Evolutionary conservation across 1,140 invertebrate species (phyloP).

Genomic region (Dendrolimus punctatus): DNA sequence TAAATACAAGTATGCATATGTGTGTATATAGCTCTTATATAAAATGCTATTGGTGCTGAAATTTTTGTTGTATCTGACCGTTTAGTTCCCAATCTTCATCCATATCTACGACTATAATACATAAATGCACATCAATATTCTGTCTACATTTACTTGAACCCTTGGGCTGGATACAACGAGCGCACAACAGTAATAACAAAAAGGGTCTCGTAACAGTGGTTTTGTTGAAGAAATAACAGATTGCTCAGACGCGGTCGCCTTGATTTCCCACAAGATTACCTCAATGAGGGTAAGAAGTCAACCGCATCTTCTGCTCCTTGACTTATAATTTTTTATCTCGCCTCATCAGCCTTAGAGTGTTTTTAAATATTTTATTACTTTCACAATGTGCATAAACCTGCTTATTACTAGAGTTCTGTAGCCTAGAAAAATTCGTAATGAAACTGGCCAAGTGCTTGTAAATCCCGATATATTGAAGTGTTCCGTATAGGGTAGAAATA

Average conservation of each 20-base stretch:
- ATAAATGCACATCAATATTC: conserved; percentile 17
- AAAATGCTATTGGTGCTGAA: too few species aligned
- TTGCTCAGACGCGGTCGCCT: conserved; percentile 37
- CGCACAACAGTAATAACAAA: conserved; percentile 5
- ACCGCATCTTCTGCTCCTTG: conserved; percentile 25
- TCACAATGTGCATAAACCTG: too few species aligned
- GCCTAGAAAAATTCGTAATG: too few species aligned
- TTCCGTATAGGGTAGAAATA: too few species aligned
- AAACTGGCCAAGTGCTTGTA: too few species aligned
- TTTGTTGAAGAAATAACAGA: conserved; percentile 37
- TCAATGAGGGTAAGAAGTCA: conserved; percentile 48
- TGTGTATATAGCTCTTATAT: too few species aligned
- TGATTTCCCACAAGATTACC: conserved; percentile 64
- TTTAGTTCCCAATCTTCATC: too few species aligned
- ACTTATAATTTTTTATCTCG: conserved; percentile 39
- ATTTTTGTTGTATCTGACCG: too few species aligned
- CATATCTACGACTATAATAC: not conserved
- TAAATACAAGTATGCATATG: too few species aligned
- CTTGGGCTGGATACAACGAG: conserved; percentile 6
- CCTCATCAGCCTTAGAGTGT: conserved; percentile 32
- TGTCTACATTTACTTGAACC: conserved; percentile 10
- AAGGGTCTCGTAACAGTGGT: conserved; percentile 26
- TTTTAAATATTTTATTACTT: conserved; percentile 26
- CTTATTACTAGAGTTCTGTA: too few species aligned
- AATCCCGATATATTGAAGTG: too few species aligned